Evolutionary conservation across 53 echinoderm and acorn worm genomes (phyloP), one percentile per base, ranked within the genome.

Genomic region (Temnopleurus reevesii): DNA sequence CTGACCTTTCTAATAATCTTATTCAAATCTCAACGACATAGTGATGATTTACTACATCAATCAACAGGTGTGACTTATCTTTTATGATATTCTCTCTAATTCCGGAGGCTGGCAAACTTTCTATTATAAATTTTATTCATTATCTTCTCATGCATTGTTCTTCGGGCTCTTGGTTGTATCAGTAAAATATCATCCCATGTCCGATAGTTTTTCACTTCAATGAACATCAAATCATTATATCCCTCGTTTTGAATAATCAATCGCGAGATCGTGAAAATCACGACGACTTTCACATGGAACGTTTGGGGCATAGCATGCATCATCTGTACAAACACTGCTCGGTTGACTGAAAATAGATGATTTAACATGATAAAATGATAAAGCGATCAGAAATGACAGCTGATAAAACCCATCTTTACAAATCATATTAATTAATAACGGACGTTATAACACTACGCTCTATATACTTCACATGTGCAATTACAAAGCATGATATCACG

Each of bases 311-410:
- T 21, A 36, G 38, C 17, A 1, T 12, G 41, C 71, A 41, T 36
- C 71, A 71, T 71, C 38, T 71, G 71, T 21, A 71, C 41, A 71
- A 71, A 71, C 41, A 71, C n/a, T 71, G n/a, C 9, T n/a, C 43
- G 1, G 71, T 71, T 41, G 41, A 18, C 30, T 33, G 33, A 63
- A 63, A 8, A 7, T n/a, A 71, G 71, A 71, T 71, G 38, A n/a
- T n/a, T n/a, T n/a, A n/a, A 7, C 10, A 71, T 21, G 71, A 71
- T 71, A 41, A 71, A 23, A 12, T 63, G 17, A 15, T 30, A 17
- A n/a, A n/a, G 31, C 31, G 1, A 41, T 8, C 30, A 71, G 4
- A 38, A n/a, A 63, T 33, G 63, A 33, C 63, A 71, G 71, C 36
- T 71, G 38, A 35, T 38, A n/a, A 55, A n/a, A n/a, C n/a, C n/a